Evolutionary conservation across 2,797 vertebrate species (phyloP), one percentile per base, ranked within the genome.

Genomic region (Atherinosoma microstoma): DNA sequence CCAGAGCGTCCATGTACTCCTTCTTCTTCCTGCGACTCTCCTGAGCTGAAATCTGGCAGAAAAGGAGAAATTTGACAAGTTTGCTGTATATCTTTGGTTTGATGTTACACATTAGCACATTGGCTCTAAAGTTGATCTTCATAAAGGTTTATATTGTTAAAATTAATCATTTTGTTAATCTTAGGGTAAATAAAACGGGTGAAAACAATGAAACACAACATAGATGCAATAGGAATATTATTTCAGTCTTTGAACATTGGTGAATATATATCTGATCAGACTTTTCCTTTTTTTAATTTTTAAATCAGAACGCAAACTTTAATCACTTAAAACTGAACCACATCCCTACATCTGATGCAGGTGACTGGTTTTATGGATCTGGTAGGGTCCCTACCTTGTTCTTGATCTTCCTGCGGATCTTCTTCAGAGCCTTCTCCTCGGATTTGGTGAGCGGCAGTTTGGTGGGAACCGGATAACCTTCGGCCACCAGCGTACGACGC

Each of bases 21-120:
- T 99, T 99, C 94, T 99, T 99, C 95, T 99, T 99, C 75, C 98
- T 96, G 85, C 98, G 96, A 75, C 98, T 99, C 91, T 99, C 98
- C 81, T 99, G 98, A 76, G 98, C 98, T 74, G 98, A 99, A 89
- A 99, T 99, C 98, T 99, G 72, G 84, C 53, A 67, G 64, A 38
- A 9, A 47, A 20, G 22, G 45, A 15, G 10, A 18, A 9, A 27
- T 27, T 73, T 3, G 47, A 10, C 4, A 12, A 15, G 3, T 29
- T 30, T 2, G 13, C 9, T 56, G 20, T 12, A 30, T 35, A 2
- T 57, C 18, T 57, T 11, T 47, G 32, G 6, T 7, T 10, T 29
- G 20, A 45, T 9, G 2, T 24, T 11, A 34, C 15, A 53, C 24
- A 61, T 22, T 49, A 22, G n/a, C 3, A 10, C n/a, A 22, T 1